Percentiles rank a stretch among this genome's conserved stretches.
Conservation (phyloP, 2,113 vertebrate species). For the Bos indicus region DNA sequence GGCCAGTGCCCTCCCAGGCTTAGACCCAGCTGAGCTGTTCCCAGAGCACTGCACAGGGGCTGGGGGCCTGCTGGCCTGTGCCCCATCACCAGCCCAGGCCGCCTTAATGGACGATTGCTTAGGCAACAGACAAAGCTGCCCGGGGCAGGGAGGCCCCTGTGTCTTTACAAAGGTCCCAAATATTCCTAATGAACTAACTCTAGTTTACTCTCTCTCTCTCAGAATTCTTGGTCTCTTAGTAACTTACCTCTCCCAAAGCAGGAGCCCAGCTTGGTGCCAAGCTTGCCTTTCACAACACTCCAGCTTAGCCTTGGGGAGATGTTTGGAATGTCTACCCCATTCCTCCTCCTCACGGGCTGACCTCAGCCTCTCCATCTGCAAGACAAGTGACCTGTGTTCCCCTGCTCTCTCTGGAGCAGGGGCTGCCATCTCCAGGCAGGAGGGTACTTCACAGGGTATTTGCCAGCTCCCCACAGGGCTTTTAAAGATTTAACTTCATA, state of each 20-base stretch:
- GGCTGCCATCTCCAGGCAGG: not conserved
- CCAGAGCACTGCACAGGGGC: not conserved
- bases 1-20: not conserved
- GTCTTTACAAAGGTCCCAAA: constrained; percentile 49
- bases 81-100: not conserved
- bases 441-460: not conserved
- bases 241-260: constrained; percentile 51
- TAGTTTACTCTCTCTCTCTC: not conserved
- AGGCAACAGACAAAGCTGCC: constrained; percentile 54
- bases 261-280: constrained; percentile 47
- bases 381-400: not conserved
- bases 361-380: not conserved
- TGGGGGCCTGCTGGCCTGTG: not conserved
- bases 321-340: not conserved
- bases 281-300: constrained; percentile 19
- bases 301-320: not conserved
- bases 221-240: constrained; percentile 65
- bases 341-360: not conserved
- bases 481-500: not conserved
- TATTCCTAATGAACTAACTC: constrained; percentile 52
- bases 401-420: not conserved
- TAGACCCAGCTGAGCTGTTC: not conserved
- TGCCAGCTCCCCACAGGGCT: not conserved
- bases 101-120: constrained; percentile 51
- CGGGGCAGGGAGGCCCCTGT: constrained; percentile 6